These are phyloP conservation scores for Elmis aenea DNA, from an alignment of 2,888 invertebrate species.

Conservation along the genomic window DNA sequence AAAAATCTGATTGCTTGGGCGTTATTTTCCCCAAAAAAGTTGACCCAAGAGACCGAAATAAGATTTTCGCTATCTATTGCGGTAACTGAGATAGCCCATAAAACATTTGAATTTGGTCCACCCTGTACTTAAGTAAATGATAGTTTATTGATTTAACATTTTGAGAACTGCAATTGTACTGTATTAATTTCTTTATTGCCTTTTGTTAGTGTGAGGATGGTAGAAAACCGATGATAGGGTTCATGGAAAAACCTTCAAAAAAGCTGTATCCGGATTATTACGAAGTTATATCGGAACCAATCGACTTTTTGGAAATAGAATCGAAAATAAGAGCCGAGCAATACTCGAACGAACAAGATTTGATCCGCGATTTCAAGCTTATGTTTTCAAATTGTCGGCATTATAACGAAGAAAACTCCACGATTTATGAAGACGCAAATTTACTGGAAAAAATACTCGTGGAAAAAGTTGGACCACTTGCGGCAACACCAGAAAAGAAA, in stretches of 20 bases:
- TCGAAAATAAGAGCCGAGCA: slow-evolving; percentile 80
- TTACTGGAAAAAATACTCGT: slow-evolving; percentile 78
- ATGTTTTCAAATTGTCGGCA: slow-evolving; percentile 97
- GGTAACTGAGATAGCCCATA: no score
- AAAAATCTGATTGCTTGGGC: no score
- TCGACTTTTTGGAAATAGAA: slow-evolving; percentile 93
- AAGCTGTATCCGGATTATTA: slow-evolving; percentile 95
- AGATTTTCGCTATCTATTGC: no score
- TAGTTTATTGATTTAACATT: no score
- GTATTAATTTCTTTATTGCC: slow-evolving; percentile 7
- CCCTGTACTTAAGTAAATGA: no score
- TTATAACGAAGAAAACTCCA: slow-evolving; percentile 94
- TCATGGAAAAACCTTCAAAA: slow-evolving; percentile 95
- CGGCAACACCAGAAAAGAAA: slow-evolving; percentile 48
- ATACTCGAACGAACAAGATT: slow-evolving; percentile 79
- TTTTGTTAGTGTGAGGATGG: slow-evolving; percentile 65
- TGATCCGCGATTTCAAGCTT: slow-evolving; percentile 80
- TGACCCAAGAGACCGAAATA: no score
- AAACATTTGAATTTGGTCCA: no score
- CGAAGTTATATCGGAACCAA: slow-evolving; percentile 87
- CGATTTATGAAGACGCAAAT: slow-evolving; percentile 92
- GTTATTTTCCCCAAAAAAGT: no score
- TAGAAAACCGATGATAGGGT: slow-evolving; percentile 82
- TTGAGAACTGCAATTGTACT: neutral
- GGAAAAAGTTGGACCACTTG: slow-evolving; percentile 69